Evolutionary conservation across 2,888 invertebrate genomes (phyloP).

Genomic region (Nymphalis c-album): DNA sequence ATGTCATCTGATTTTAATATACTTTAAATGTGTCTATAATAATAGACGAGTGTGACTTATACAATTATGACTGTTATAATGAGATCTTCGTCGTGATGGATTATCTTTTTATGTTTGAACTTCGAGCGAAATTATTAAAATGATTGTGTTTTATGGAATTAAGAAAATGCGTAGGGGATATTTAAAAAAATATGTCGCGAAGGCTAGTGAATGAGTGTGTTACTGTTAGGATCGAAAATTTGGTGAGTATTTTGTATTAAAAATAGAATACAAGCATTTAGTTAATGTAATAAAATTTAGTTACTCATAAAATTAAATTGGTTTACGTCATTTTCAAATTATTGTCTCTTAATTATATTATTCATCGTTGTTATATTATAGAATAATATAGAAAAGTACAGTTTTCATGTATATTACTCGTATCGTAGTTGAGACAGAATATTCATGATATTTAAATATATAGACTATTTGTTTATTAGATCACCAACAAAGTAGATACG

Average conservation of each 20-base stretch:
- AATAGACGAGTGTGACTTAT: constrained; percentile 37
- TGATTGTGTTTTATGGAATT: background rate
- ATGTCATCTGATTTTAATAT: constrained; percentile 37
- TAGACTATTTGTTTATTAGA: too few species aligned
- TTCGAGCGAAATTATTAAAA: constrained; percentile 5
- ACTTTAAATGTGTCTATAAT: constrained; percentile 25
- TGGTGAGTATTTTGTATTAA: constrained; percentile 26
- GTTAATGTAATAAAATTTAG: too few species aligned
- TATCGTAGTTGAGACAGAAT: too few species aligned
- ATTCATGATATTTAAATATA: too few species aligned
- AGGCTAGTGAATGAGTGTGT: constrained; percentile 37
- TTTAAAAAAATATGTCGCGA: constrained; percentile 31
- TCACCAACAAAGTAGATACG: too few species aligned
- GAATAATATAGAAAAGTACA: too few species aligned
- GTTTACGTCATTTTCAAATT: too few species aligned
- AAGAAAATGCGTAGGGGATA: constrained; percentile 19
- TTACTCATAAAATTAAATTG: too few species aligned
- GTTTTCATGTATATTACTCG: too few species aligned
- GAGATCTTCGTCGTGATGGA: constrained; percentile 8
- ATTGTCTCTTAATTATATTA: too few species aligned
- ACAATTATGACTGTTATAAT: constrained; percentile 23
- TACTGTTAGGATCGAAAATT: constrained; percentile 35
- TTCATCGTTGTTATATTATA: too few species aligned
- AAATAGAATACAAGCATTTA: background rate
- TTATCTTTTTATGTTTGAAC: constrained; percentile 4